Evolutionary conservation across 1,140 invertebrate species (phyloP).

Genomic region (Drosophila oshimai): DNA sequence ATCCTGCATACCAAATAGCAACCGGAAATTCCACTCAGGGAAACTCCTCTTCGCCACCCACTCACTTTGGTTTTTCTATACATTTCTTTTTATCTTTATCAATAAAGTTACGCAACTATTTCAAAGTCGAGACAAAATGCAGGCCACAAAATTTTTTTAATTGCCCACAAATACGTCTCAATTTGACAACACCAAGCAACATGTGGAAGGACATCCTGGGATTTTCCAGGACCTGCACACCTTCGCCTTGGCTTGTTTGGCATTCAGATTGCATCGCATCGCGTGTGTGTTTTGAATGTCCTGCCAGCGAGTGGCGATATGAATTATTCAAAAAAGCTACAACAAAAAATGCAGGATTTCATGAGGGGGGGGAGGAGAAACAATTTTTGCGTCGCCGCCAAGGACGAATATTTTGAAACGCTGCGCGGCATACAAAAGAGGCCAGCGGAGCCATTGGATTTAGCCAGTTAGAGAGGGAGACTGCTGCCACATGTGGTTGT

Average conservation of each 20-base stretch:
- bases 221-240: slow-evolving; percentile 34
- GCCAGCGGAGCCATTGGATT: slow-evolving; percentile 53
- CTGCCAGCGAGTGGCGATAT: slow-evolving; percentile 68
- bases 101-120: slow-evolving; percentile 67
- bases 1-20: slow-evolving; percentile 70
- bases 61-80: no score
- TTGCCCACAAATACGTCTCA: slow-evolving; percentile 52
- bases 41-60: slow-evolving; percentile 1
- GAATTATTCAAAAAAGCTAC: slow-evolving; percentile 81
- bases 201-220: slow-evolving; percentile 38
- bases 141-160: slow-evolving; percentile 57
- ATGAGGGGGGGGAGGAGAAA: slow-evolving; percentile 3
- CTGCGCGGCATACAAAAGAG: slow-evolving; percentile 80
- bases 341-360: not conserved
- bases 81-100: slow-evolving; percentile 10
- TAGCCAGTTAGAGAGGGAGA: slow-evolving; percentile 61
- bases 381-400: slow-evolving; percentile 73
- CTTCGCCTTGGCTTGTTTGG: slow-evolving; percentile 62
- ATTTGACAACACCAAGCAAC: slow-evolving; percentile 68
- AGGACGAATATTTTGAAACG: slow-evolving; percentile 80
- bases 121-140: slow-evolving; percentile 26
- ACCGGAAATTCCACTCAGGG: slow-evolving; percentile 53
- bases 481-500: slow-evolving; percentile 42
- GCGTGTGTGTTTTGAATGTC: slow-evolving; percentile 82
- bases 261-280: slow-evolving; percentile 82